Conservation (phyloP, 2,888 invertebrate genomes). For the Cremastinae sp. region DNA sequence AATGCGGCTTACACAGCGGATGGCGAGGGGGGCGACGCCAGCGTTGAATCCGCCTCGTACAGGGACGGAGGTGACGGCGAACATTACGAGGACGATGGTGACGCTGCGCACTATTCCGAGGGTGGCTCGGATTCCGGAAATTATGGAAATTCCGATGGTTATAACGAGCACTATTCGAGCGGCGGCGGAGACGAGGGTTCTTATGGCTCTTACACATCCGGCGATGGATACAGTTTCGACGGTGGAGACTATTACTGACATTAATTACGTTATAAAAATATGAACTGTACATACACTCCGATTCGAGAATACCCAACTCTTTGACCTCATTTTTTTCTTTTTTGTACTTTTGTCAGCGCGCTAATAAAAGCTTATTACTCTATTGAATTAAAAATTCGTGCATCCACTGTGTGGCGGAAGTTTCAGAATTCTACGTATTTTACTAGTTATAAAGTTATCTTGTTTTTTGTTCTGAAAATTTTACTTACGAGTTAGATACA, state of each 20-base stretch:
- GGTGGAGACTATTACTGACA: slow-evolving; percentile 61
- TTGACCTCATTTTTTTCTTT: background rate
- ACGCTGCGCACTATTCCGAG: slow-evolving; percentile 64
- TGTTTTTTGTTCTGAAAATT: too few species aligned
- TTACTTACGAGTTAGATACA: too few species aligned
- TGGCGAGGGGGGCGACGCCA: slow-evolving; percentile 60
- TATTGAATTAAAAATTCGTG: too few species aligned
- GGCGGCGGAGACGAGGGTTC: slow-evolving; percentile 69
- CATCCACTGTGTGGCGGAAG: too few species aligned
- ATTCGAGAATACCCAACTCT: background rate
- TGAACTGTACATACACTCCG: slow-evolving; percentile 32
- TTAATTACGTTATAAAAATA: background rate
- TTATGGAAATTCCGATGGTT: slow-evolving; percentile 68
- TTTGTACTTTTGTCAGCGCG: background rate
- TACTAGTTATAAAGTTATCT: too few species aligned
- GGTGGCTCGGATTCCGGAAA: slow-evolving; percentile 67
- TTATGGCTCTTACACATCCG: slow-evolving; percentile 67
- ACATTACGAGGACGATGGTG: slow-evolving; percentile 69
- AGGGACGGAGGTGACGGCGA: slow-evolving; percentile 64
- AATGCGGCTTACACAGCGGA: slow-evolving; percentile 63
- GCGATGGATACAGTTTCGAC: slow-evolving; percentile 64
- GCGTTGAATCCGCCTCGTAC: slow-evolving; percentile 62
- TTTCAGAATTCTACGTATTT: too few species aligned
- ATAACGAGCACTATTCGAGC: slow-evolving; percentile 68
- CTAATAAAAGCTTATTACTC: too few species aligned